A percentile compares a stretch with the other conserved stretches of the same genome.
Evolutionary conservation across 23 tunicate species (phyloP).

Genomic region (Diplosoma virens): DNA sequence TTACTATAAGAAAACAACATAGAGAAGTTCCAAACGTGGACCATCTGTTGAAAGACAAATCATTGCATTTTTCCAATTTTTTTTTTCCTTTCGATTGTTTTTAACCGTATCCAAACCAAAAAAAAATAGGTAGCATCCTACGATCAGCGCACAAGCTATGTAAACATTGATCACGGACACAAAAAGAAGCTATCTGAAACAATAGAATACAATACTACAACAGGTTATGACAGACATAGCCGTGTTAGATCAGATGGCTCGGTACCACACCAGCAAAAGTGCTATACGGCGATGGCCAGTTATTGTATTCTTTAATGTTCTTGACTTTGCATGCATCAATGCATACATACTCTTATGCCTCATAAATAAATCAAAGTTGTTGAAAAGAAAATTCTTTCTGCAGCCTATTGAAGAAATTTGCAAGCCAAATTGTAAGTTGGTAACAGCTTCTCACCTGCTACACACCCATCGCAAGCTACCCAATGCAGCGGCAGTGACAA

Average conservation of each 20-base stretch:
- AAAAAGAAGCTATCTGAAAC: too few species aligned
- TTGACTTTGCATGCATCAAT: constrained; percentile 1
- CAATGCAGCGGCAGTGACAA: not conserved
- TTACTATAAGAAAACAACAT: too few species aligned
- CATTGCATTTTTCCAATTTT: too few species aligned
- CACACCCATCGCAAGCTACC: not conserved
- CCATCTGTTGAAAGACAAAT: too few species aligned
- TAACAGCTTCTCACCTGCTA: not conserved
- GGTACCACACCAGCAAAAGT: constrained; percentile 1
- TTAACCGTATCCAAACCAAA: too few species aligned
- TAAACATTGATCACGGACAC: too few species aligned
- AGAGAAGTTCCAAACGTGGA: too few species aligned
- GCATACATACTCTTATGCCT: not conserved
- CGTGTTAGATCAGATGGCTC: not conserved
- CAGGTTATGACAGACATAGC: too few species aligned
- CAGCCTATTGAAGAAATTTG: not conserved
- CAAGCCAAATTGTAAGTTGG: not conserved
- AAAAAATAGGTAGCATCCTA: too few species aligned
- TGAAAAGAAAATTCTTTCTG: not conserved
- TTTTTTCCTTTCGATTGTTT: too few species aligned
- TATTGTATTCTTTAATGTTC: not conserved
- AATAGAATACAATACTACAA: too few species aligned
- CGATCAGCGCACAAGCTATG: too few species aligned
- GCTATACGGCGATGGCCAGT: constrained; percentile 11
- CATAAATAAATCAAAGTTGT: not conserved